Evolutionary conservation across 2,888 invertebrate genomes (phyloP).

Genomic region (Synergus japonicus): DNA sequence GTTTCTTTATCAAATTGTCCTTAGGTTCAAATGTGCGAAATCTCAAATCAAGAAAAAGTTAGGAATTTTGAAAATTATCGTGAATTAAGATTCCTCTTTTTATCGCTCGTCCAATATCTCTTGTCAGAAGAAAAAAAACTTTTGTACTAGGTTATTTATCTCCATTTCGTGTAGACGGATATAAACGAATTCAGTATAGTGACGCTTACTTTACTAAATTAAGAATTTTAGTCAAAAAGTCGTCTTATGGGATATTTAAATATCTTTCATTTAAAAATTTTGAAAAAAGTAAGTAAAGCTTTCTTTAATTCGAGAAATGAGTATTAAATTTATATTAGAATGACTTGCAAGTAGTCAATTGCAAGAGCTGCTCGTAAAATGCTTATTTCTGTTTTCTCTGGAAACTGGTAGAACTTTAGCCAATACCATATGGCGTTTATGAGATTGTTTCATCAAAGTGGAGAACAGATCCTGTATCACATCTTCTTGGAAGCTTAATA

Average conservation of each 20-base stretch:
- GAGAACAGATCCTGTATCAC: neutral
- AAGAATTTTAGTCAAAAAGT: too few relatives aligned
- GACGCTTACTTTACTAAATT: too few relatives aligned
- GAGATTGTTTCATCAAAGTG: neutral
- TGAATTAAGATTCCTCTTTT: neutral
- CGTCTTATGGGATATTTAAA: too few relatives aligned
- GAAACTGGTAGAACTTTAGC: neutral
- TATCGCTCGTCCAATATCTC: neutral
- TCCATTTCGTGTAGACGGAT: too few relatives aligned
- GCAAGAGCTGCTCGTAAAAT: neutral
- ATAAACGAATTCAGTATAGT: too few relatives aligned
- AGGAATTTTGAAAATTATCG: neutral
- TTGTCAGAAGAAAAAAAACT: too few relatives aligned
- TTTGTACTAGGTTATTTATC: too few relatives aligned
- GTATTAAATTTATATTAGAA: too few relatives aligned
- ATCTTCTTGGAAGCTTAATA: constrained; percentile 7
- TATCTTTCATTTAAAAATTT: too few relatives aligned
- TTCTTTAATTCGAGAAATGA: too few relatives aligned
- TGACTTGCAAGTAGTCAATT: neutral
- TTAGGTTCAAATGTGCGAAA: neutral
- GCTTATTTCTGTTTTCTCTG: neutral
- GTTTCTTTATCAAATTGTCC: neutral
- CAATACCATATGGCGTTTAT: neutral
- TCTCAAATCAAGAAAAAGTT: neutral
- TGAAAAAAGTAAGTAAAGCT: too few relatives aligned